Conservation (phyloP, 2,797 vertebrate genomes). For the Phalloptychus januarius region DNA sequence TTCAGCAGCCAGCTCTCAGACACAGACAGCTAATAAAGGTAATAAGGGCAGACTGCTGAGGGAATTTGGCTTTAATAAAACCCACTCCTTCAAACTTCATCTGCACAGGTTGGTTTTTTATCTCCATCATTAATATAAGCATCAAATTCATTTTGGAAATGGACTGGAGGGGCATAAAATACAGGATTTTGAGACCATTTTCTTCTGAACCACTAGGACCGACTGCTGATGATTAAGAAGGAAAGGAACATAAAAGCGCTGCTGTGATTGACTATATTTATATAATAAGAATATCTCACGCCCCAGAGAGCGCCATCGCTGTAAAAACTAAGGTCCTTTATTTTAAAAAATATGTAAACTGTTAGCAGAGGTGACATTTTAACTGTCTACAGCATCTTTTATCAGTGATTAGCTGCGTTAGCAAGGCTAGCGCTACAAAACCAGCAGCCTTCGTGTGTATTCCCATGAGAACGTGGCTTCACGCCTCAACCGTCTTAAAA, state of each 20-base stretch:
- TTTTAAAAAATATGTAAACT: not conserved
- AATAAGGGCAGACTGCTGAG: slow-evolving; percentile 42
- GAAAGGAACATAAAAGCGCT: not conserved
- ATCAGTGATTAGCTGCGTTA: not conserved
- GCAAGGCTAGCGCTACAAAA: not conserved
- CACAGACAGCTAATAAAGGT: slow-evolving; percentile 50
- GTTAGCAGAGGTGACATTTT: not conserved
- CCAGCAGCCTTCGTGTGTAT: not conserved
- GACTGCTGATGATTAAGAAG: not conserved
- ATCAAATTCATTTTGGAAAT: slow-evolving; percentile 14
- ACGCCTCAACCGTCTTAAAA: not conserved
- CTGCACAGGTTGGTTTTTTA: slow-evolving; percentile 38
- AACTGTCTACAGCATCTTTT: not conserved
- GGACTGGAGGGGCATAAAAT: not conserved
- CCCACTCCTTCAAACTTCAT: slow-evolving; percentile 46
- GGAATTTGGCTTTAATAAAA: slow-evolving; percentile 56
- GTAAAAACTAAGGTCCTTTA: not conserved
- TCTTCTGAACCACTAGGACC: not conserved
- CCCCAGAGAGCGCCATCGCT: not conserved
- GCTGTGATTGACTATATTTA: not conserved
- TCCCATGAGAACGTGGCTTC: not conserved
- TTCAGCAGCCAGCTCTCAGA: slow-evolving; percentile 43
- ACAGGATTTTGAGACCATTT: not conserved
- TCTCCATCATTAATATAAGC: slow-evolving; percentile 31
- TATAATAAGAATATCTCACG: not conserved